Percentiles rank a stretch among this genome's conserved stretches.
phyloP scores from a whole-genome alignment of 2,113 vertebrate genomes.

The Notothenia rossii region DNA sequence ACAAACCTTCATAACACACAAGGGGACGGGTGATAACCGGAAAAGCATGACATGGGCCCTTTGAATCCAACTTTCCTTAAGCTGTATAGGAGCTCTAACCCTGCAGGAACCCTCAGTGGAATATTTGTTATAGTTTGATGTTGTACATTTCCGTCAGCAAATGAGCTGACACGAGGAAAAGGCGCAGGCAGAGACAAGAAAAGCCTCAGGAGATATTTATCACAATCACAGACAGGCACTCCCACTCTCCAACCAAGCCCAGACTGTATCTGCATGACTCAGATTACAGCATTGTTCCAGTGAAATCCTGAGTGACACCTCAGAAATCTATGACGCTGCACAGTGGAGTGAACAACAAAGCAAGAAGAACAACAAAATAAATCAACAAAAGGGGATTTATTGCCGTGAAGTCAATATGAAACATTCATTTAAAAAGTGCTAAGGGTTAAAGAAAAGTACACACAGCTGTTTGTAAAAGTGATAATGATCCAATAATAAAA shows the following conservation, averaged over 20 bases:
- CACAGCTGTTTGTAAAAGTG: slow-evolving; percentile 1
- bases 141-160: background rate
- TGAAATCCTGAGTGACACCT: background rate
- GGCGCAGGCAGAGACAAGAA: slow-evolving; percentile 49
- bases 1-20: too few relatives aligned
- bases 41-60: too few relatives aligned
- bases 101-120: background rate
- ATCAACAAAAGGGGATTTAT: slow-evolving; percentile 71
- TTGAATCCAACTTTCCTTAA: background rate
- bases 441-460: slow-evolving; percentile 33
- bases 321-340: background rate
- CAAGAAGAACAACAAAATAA: background rate
- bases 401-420: slow-evolving; percentile 60
- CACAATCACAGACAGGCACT: slow-evolving; percentile 43
- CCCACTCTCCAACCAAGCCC: slow-evolving; percentile 40
- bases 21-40: too few relatives aligned
- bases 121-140: background rate
- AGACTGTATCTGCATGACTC: slow-evolving; percentile 52
- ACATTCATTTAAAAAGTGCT: slow-evolving; percentile 66
- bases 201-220: background rate
- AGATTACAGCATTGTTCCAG: slow-evolving; percentile 10
- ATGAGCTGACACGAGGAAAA: background rate
- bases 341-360: background rate
- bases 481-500: slow-evolving; percentile 34
- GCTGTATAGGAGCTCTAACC: background rate